Base-by-base conservation (phyloP, 2,888 invertebrate genomes). In the Norana najaformis region DNA sequence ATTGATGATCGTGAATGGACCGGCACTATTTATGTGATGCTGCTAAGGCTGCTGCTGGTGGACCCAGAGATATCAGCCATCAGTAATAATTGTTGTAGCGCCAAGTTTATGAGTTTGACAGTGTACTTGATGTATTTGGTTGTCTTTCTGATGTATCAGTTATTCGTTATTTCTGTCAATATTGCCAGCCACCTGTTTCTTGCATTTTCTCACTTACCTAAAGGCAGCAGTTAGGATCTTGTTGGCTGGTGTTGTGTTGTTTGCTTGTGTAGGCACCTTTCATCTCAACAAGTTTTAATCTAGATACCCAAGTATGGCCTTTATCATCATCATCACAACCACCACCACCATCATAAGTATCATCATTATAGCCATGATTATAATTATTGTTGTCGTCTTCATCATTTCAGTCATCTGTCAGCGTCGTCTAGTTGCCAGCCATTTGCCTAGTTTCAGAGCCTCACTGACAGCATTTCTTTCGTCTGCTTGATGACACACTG, bases 1-100 rank as follows among this genome's bases (percentile, higher is more conserved):
- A 69, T 69, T 69, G 69, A 69, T 69, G 69, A 69, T 69, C 69
- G n/a, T n/a, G 69, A 69, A 69, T 69, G 69, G 30, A 69, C n/a
- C 2, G 23, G 53, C 53, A 53, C 30, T 16, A 30, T 53, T 23
- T 53, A 53, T 5, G 53, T 53, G 53, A 53, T 5, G 30, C 30
- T 53, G 53, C n/a, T 69, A n/a, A 69, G 41, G 41, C 41, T 69
- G 69, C n/a, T 30, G 69, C n/a, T 69, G n/a, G 16, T 69, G 69
- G 69, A n/a, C n/a, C 30, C 69, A 69, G 69, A 69, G 20, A 47
- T 47, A 47, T 47, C 47, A 47, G 11, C 69, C 69, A 69, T n/a
- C 69, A 69, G 47, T 47, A 23, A 47, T 47, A 23, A 47, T 11
- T 47, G 1, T 47, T 16, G 23, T 47, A 23, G 20, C 23, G 4